These are phyloP conservation scores for Drosophila nannoptera DNA, from an alignment of 1,140 invertebrate genomes.

Conservation along the genomic window DNA sequence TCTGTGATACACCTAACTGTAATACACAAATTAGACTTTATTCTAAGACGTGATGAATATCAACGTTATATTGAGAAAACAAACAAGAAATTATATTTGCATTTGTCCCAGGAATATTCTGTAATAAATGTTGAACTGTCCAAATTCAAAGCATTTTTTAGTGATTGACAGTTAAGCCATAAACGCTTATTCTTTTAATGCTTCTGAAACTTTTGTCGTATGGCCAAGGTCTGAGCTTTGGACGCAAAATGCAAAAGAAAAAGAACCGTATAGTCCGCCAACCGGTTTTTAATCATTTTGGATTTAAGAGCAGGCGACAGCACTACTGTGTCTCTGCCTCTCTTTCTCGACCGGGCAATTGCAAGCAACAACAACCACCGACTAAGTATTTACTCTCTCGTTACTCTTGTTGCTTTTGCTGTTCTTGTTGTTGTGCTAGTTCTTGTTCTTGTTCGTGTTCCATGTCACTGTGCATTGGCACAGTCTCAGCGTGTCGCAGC, in stretches of 20 bases:
- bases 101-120: too few relatives aligned
- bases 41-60: not conserved
- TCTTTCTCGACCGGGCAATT: not conserved
- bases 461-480: conserved; percentile 32
- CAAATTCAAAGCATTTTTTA: too few relatives aligned
- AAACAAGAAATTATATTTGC: not conserved
- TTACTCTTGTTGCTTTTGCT: conserved; percentile 12
- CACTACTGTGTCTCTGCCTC: not conserved
- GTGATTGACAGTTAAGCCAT: too few relatives aligned
- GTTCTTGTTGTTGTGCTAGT: conserved; percentile 11
- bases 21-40: not conserved
- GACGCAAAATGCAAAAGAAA: conserved; percentile 22
- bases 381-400: conserved; percentile 15
- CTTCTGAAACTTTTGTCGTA: conserved; percentile 34
- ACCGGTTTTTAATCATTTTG: conserved; percentile 62
- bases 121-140: too few relatives aligned
- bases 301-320: conserved; percentile 28
- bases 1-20: not conserved
- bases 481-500: conserved; percentile 17
- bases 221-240: conserved; percentile 21
- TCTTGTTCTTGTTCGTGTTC: conserved; percentile 17
- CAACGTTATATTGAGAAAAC: not conserved
- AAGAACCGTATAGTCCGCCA: conserved; percentile 58
- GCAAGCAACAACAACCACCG: conserved; percentile 30
- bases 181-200: too few relatives aligned